Conservation (phyloP, 1,140 invertebrate genomes). For the Amyelois transitella region DNA sequence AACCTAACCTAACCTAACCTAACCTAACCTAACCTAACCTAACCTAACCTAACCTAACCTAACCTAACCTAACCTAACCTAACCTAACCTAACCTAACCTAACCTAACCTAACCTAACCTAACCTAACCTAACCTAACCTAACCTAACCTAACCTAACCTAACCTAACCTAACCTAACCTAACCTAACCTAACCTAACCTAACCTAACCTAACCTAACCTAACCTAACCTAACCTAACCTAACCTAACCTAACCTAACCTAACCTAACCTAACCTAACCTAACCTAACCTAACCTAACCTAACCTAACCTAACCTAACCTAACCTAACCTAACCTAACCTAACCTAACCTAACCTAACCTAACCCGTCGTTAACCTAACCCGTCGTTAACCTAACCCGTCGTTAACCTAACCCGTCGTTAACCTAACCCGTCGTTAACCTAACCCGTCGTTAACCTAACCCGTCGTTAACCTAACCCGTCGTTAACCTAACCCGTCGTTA, state of each 20-base stretch:
- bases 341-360: neutral
- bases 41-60: conserved; percentile 48
- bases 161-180: neutral
- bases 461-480: no score
- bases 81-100: conserved; percentile 43
- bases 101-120: conserved; percentile 48
- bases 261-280: neutral
- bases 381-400: no score
- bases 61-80: conserved; percentile 46
- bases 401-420: no score
- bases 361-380: no score
- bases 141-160: conserved; percentile 35
- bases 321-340: neutral
- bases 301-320: neutral
- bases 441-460: no score
- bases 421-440: no score
- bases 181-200: neutral
- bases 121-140: conserved; percentile 52
- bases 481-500: no score
- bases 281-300: neutral
- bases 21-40: conserved; percentile 41
- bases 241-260: neutral
- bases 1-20: conserved; percentile 36
- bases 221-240: neutral
- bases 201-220: neutral